A percentile compares a stretch with the other conserved stretches of the same genome.
Conservation (phyloP, 2,797 vertebrate species). For the Pelodytes ibericus region DNA sequence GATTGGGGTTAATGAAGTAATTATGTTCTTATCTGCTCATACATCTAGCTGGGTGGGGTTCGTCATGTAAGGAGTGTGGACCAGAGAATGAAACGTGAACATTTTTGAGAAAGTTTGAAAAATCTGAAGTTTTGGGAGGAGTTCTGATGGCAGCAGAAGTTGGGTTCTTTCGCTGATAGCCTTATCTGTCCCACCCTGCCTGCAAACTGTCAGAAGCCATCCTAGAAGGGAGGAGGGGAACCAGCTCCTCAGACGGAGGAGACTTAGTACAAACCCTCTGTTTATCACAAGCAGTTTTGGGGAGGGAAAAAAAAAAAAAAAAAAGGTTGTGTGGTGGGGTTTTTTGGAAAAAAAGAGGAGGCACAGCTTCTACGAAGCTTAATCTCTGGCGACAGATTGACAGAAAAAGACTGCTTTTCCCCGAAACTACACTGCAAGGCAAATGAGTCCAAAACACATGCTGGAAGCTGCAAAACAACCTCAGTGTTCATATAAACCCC, state of each 20-base stretch:
- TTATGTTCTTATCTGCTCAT: no score
- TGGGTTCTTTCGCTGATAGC: conserved; percentile 79
- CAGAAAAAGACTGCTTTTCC: conserved; percentile 54
- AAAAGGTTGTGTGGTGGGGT: conserved; percentile 60
- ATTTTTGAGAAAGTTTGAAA: conserved; percentile 63
- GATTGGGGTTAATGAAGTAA: no score
- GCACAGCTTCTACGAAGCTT: conserved; percentile 61
- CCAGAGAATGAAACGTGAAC: no score
- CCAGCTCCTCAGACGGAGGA: conserved; percentile 68
- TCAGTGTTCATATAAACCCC: background rate
- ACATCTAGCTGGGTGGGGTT: no score
- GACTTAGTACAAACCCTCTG: conserved; percentile 63
- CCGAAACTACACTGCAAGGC: background rate
- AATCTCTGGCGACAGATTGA: conserved; percentile 70
- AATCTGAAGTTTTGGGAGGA: conserved; percentile 77
- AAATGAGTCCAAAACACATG: background rate
- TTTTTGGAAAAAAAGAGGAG: background rate
- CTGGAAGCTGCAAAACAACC: background rate
- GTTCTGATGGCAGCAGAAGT: conserved; percentile 42
- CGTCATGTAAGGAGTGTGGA: no score
- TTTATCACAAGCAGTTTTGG: conserved; percentile 66
- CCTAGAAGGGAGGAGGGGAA: conserved; percentile 59
- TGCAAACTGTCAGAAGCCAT: conserved; percentile 82
- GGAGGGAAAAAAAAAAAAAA: no score
- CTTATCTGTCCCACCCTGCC: conserved; percentile 83